Evolutionary conservation across 2,888 invertebrate genomes (phyloP).

Genomic region (Lochmaea capreae): DNA sequence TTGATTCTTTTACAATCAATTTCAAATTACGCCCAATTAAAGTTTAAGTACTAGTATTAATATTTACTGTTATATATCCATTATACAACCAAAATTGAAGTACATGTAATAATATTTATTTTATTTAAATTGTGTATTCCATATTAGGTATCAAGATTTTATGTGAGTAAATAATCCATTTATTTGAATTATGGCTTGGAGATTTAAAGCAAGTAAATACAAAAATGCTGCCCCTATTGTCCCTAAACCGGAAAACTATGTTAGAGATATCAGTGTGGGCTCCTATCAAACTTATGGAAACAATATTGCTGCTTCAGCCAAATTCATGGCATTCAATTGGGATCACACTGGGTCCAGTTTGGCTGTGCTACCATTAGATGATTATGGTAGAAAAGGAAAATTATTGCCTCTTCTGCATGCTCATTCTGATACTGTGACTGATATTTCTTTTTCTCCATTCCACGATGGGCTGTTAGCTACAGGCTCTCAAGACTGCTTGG

Average conservation of each 20-base stretch:
- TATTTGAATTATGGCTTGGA: slow-evolving; percentile 80
- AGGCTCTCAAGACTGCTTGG: slow-evolving; percentile 88
- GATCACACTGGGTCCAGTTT: slow-evolving; percentile 93
- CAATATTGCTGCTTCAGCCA: slow-evolving; percentile 92
- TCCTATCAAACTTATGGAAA: slow-evolving; percentile 95
- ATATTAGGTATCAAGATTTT: slow-evolving; percentile 29
- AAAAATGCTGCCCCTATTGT: slow-evolving; percentile 97
- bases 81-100: neutral
- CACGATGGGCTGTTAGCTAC: slow-evolving; percentile 93
- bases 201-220: slow-evolving; percentile 97
- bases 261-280: slow-evolving; percentile 89
- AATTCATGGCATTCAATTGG: slow-evolving; percentile 95
- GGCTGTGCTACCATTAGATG: slow-evolving; percentile 88
- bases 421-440: slow-evolving; percentile 91
- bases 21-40: slow-evolving; percentile 14
- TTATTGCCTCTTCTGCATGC: slow-evolving; percentile 88
- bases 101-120: slow-evolving; percentile 10
- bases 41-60: neutral
- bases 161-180: slow-evolving; percentile 35
- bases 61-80: neutral
- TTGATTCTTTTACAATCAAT: slow-evolving; percentile 30
- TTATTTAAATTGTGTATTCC: slow-evolving; percentile 16
- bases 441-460: slow-evolving; percentile 95
- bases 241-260: slow-evolving; percentile 92
- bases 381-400: slow-evolving; percentile 90